Evolutionary conservation across 2,888 invertebrate species (phyloP), one percentile per base, ranked within the genome.

Genomic region (Tenthredo scrophulariae): DNA sequence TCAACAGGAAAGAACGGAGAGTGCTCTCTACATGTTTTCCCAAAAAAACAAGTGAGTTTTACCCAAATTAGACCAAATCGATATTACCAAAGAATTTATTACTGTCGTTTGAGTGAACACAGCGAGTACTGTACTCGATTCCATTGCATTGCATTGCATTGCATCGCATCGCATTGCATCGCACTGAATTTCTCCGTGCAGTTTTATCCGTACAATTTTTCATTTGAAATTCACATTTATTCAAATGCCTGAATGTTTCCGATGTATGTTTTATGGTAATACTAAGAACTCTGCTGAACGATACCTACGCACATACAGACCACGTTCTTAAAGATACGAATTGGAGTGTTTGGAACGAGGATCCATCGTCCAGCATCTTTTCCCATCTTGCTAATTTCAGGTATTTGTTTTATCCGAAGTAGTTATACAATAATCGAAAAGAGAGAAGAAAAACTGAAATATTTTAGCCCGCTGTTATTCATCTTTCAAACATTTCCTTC

Each of bases 1-100:
- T 10, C 95, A 95, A 88, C 92, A 93, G 10, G 95, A 95, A 88
- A 90, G 95, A 6, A 90, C 93, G 13, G 90, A 92, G 79, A 88
- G 92, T 43, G 93, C 92, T n/a, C 89, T 90, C 75, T 90, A 87
- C 84, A 89, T 92, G 84, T 91, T 91, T 86, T 90, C 90, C 40
- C 86, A 87, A 43, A 89, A 88, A 37, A 89, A 88, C 88, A 89
- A 88, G 91, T 91, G 82, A 86, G 86, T 82, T n/a, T 74, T 9
- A 37, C 7, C 6, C n/a, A 1, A 26, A 29, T 29, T 77, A 26
- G 0, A 37, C 9, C 26, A 13, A 10, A 43, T 29, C 10, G 1
- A 40, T 72, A 33, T 37, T 6, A 37, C 33, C 2, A 58, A 22
- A 26, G 65, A 54, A 85, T 33, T 26, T 62, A 62, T 62, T 26